These are phyloP conservation scores for Daptonema setosum DNA, from an alignment of 2,888 invertebrate genomes.

Conservation along the genomic window DNA sequence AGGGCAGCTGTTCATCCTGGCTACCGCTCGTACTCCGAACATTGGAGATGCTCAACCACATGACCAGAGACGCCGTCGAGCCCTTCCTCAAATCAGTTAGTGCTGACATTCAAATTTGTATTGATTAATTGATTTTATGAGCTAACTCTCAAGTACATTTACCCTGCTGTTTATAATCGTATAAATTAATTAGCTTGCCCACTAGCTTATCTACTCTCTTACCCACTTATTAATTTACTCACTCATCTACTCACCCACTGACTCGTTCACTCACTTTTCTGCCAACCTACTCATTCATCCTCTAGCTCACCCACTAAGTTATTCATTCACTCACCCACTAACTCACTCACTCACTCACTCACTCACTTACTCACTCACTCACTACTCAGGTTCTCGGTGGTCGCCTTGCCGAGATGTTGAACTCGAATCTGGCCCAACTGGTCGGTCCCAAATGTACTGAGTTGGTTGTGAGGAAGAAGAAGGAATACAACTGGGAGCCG, in stretches of 20 bases:
- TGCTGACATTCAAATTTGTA: background rate
- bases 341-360: background rate
- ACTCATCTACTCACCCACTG: too few species aligned
- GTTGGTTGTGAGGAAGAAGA: constrained; percentile 42
- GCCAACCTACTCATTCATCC: too few species aligned
- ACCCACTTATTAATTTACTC: too few species aligned
- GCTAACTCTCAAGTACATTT: too few species aligned
- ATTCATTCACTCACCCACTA: too few species aligned
- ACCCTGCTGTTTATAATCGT: too few species aligned
- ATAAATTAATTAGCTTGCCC: too few species aligned
- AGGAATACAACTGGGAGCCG: constrained; percentile 93
- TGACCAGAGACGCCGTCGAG: constrained; percentile 69
- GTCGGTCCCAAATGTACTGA: constrained; percentile 42
- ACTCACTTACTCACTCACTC: background rate
- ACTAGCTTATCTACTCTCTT: too few species aligned
- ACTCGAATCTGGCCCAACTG: constrained; percentile 84
- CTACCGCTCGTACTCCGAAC: constrained; percentile 77
- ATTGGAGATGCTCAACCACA: constrained; percentile 89
- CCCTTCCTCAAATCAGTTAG: constrained; percentile 61
- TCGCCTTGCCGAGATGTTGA: constrained; percentile 85
- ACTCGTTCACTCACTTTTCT: too few species aligned
- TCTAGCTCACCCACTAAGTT: too few species aligned
- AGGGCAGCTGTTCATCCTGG: constrained; percentile 64
- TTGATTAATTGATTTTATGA: background rate
- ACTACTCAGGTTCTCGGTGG: constrained; percentile 53